phyloP scores from a whole-genome alignment of 2,888 invertebrate species.

The Galeopsomyia nigrocyanea region DNA sequence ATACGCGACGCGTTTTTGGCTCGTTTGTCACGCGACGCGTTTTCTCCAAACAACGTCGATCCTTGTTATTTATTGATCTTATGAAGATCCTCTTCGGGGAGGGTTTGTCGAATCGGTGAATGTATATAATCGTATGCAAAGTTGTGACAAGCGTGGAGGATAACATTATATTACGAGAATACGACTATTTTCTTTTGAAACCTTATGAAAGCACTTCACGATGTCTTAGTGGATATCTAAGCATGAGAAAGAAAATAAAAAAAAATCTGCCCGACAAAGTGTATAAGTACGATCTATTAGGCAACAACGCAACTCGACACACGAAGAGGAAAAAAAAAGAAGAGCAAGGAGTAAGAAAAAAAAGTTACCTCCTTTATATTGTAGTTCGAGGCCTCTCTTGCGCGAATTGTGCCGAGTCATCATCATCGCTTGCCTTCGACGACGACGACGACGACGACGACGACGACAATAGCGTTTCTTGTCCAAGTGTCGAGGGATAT shows the following conservation, averaged over 20 bases:
- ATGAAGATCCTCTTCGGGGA: too few species aligned
- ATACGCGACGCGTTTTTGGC: too few species aligned
- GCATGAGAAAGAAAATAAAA: background rate
- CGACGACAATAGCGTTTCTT: constrained; percentile 33
- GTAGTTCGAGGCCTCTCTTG: background rate
- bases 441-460: too few species aligned
- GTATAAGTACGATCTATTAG: constrained; percentile 17
- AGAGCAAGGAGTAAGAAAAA: background rate
- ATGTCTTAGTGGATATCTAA: background rate
- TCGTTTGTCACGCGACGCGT: too few species aligned
- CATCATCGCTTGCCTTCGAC: constrained; percentile 14
- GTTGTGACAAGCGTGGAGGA: too few species aligned
- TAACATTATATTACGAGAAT: too few species aligned
- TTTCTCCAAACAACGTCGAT: too few species aligned
- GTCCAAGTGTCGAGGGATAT: background rate
- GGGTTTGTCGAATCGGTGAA: too few species aligned
- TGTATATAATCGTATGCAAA: too few species aligned
- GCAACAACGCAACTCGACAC: constrained; percentile 12
- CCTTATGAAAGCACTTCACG: background rate
- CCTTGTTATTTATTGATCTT: too few species aligned
- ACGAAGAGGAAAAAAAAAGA: background rate
- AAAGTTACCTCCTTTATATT: background rate
- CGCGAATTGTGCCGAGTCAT: constrained; percentile 29
- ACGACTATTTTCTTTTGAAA: background rate
- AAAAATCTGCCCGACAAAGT: constrained; percentile 4